Percentiles rank a stretch among this genome's conserved stretches.
These are phyloP conservation scores for Acutogordius australiensis DNA, from an alignment of 2,888 invertebrate genomes.

Conservation along the genomic window DNA sequence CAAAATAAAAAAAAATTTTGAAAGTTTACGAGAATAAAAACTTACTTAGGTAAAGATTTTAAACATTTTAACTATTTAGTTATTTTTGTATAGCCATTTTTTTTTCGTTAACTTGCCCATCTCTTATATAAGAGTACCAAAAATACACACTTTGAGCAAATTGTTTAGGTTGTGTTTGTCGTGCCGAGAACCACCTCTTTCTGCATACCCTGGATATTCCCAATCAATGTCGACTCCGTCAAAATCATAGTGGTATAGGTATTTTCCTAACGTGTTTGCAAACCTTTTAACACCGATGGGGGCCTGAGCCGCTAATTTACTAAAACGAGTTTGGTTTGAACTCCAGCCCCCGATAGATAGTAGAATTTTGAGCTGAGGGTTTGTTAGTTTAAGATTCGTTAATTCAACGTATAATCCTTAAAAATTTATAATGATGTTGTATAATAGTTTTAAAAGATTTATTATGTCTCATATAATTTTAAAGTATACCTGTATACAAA, in stretches of 20 bases:
- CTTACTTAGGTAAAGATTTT: too few species aligned
- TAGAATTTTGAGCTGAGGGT: neutral
- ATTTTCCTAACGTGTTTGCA: neutral
- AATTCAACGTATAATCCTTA: neutral
- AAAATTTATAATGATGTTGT: neutral
- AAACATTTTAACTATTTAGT: too few species aligned
- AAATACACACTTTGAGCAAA: neutral
- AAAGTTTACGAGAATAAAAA: too few species aligned
- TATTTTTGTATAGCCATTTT: too few species aligned
- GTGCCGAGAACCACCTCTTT: neutral
- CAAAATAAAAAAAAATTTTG: too few species aligned
- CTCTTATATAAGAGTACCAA: too few species aligned
- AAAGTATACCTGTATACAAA: too few species aligned
- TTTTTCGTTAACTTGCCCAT: too few species aligned
- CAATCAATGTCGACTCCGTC: slow-evolving; percentile 10
- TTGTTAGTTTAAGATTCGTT: neutral
- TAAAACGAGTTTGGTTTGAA: neutral
- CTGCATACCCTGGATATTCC: slow-evolving; percentile 12
- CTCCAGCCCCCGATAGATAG: slow-evolving; percentile 8
- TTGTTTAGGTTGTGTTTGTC: neutral
- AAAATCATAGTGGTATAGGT: neutral
- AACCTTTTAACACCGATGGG: neutral
- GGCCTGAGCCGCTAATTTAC: neutral
- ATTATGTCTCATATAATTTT: too few species aligned
- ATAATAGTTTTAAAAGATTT: too few species aligned